Base-by-base conservation (phyloP, 1,140 invertebrate genomes). In the Procambarus clarkii region DNA sequence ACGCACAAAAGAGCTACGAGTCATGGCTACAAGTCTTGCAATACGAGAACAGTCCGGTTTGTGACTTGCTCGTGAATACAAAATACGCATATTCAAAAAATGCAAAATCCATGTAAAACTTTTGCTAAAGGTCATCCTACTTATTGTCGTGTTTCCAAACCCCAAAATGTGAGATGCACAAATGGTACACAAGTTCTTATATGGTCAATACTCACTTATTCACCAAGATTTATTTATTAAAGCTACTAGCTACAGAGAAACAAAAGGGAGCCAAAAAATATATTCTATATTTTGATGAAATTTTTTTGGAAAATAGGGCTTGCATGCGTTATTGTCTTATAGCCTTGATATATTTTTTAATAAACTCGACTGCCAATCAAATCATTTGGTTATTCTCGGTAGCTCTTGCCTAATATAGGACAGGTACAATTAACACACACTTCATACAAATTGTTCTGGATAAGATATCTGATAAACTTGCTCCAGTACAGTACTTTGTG, bases 11-110 rank as follows among this genome's bases (percentile, higher is more conserved):
- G 83, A 85, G 83, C 83, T 85, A 85, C 83, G 74, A 85, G 83
- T 85, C 83, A 85, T 85, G 83, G 83, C 83, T 85, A 85, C 83
- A 85, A 85, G 83, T 85, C 83, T 85, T 85, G 83, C 83, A 85
- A 85, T 74, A 85, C 69, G 83, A 85, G 83, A 82, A 88, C 86
- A 88, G 86, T 88, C 86, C 86, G 86, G 83, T 85, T 74, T 85
- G 60, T 85, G 83, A 85, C 83, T 85, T 85, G 74, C 86, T 88
- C 77, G 86, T 88, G 77, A 79, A 88, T 88, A 88, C 86, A 88
- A 88, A 88, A 88, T 88, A 88, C 86, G 86, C 86, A 79, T 88
- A 88, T 88, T 88, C 86, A 88, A 88, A 88, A 88, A 88, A 88
- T 88, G 86, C 86, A 88, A 88, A 88, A 88, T 79, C 77, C 86